Percentiles rank a stretch among this genome's conserved stretches.
Evolutionary conservation across 2,888 invertebrate species (phyloP).

Genomic region (Harmothoe impar): DNA sequence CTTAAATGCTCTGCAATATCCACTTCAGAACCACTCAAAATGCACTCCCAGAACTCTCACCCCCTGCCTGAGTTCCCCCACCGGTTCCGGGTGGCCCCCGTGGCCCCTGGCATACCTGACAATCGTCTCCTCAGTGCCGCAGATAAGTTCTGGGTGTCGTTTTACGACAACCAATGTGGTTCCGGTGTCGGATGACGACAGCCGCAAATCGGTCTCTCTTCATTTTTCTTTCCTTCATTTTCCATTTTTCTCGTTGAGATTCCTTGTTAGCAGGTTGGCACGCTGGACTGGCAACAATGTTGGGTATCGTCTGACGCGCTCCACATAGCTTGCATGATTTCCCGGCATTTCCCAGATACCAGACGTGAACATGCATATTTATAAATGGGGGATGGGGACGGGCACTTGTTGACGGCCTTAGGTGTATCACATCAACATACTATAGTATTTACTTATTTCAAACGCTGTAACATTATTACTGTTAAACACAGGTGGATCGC

Average conservation of each 20-base stretch:
- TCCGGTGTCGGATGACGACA: constrained; percentile 15
- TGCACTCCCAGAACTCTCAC: neutral
- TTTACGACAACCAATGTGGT: constrained; percentile 16
- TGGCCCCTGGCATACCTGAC: constrained; percentile 21
- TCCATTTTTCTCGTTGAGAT: neutral
- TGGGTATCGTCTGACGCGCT: neutral
- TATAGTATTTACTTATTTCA: too few species aligned
- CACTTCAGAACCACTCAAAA: constrained; percentile 5
- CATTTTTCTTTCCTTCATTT: neutral
- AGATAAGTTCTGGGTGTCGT: neutral
- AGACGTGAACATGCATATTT: neutral
- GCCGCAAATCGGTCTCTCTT: neutral
- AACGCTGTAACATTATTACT: too few species aligned
- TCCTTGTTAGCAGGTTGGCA: neutral
- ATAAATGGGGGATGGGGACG: too few species aligned
- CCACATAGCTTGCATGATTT: neutral
- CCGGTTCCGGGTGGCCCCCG: neutral
- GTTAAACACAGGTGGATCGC: too few species aligned
- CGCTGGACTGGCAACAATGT: neutral
- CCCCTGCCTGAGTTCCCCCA: too few species aligned
- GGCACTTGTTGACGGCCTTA: too few species aligned
- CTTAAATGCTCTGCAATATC: too few species aligned
- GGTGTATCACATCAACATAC: too few species aligned
- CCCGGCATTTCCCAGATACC: neutral
- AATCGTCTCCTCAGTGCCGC: neutral